phyloP scores from a whole-genome alignment of 1,140 invertebrate genomes.

The Aricia agestis region DNA sequence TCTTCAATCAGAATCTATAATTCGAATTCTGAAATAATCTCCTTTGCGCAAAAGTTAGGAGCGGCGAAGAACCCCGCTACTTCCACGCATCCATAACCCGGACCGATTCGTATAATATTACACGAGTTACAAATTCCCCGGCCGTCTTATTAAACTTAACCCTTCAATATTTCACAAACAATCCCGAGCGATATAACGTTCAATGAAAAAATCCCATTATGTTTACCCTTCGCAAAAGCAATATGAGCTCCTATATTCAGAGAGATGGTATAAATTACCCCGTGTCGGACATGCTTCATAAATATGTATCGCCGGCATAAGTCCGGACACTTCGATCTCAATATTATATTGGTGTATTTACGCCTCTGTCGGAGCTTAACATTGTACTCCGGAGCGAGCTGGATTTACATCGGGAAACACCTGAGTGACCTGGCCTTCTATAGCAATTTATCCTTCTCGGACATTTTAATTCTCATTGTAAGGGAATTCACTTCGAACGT shows the following conservation, averaged over 20 bases:
- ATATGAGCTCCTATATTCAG: slow-evolving; percentile 35
- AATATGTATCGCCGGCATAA: slow-evolving; percentile 40
- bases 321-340: slow-evolving; percentile 33
- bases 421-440: neutral
- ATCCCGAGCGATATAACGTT: slow-evolving; percentile 27
- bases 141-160: slow-evolving; percentile 14
- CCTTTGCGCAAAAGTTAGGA: neutral
- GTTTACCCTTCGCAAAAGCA: slow-evolving; percentile 30
- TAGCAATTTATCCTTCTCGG: neutral
- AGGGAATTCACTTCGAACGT: neutral
- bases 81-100: slow-evolving; percentile 6
- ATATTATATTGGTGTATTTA: slow-evolving; percentile 32
- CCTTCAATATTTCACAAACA: slow-evolving; percentile 15
- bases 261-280: slow-evolving; percentile 43
- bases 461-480: neutral
- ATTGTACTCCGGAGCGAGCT: slow-evolving; percentile 16
- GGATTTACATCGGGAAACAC: neutral
- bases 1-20: neutral
- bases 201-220: slow-evolving; percentile 32
- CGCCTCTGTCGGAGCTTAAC: slow-evolving; percentile 13
- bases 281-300: slow-evolving; percentile 41
- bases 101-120: slow-evolving; percentile 8
- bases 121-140: slow-evolving; percentile 10
- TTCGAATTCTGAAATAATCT: neutral
- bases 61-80: neutral